Conservation (phyloP, 2,888 invertebrate species). For the Lottia gigantea region DNA sequence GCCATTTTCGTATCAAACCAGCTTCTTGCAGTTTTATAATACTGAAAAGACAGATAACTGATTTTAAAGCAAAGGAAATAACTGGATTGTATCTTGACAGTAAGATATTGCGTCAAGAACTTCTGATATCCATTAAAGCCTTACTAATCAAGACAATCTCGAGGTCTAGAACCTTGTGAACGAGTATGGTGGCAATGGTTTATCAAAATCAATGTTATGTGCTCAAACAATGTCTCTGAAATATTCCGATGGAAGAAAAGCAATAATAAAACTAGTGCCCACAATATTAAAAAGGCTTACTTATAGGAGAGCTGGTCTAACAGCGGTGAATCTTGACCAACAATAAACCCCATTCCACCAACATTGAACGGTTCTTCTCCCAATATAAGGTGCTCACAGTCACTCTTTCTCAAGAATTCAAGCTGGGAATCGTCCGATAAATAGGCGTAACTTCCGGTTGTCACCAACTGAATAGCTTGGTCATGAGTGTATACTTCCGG, state of each 20-base stretch:
- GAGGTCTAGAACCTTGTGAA: no score
- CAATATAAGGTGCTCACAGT: slow-evolving; percentile 25
- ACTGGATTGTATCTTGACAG: no score
- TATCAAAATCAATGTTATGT: no score
- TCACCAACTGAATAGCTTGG: slow-evolving; percentile 23
- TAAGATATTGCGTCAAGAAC: no score
- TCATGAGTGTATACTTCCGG: slow-evolving; percentile 20
- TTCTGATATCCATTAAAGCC: no score
- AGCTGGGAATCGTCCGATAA: slow-evolving; percentile 28
- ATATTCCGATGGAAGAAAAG: no score
- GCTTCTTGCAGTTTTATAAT: slow-evolving; percentile 36
- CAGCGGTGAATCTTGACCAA: slow-evolving; percentile 23
- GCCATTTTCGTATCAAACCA: slow-evolving; percentile 35
- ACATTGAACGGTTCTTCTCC: slow-evolving; percentile 23
- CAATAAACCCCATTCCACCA: slow-evolving; percentile 28
- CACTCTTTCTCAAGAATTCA: slow-evolving; percentile 19
- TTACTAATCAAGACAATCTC: no score
- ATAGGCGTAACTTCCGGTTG: slow-evolving; percentile 26
- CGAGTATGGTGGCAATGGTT: no score
- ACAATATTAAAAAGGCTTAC: slow-evolving; percentile 8
- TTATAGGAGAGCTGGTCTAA: slow-evolving; percentile 22
- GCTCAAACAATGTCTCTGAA: no score
- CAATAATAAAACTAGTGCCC: no score
- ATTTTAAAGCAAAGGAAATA: background rate
- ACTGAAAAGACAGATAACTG: slow-evolving; percentile 25